Evolutionary conservation across 2,113 vertebrate species (phyloP), one percentile per base, ranked within the genome.

Genomic region (Paradoxurus hermaphroditus): DNA sequence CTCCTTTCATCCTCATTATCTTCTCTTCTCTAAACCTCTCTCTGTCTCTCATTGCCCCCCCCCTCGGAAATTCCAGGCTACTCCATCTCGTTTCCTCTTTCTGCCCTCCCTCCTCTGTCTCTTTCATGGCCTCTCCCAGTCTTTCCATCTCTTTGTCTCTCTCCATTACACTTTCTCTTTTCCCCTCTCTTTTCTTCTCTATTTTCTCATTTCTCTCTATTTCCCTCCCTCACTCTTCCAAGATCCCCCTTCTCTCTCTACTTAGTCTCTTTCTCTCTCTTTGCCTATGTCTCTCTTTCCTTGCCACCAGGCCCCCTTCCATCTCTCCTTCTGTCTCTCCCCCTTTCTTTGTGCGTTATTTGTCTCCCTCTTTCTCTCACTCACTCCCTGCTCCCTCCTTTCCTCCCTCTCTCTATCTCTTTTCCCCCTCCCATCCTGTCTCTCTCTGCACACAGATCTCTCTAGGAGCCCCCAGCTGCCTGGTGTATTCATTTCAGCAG

Each of bases 401-500:
- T 15, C 16, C 2, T 39, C 18, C 72, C 29, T 41, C 51, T 63
- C 75, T 79, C 75, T 31, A 31, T 2, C 25, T 83, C 27, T n/a
- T 67, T 46, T 27, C 15, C 53, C 44, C 5, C 67, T 65, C 82
- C 63, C 31, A 34, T 27, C 31, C 34, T 89, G 27, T 59, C 79
- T 95, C 18, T 79, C 72, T 65, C 73, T 44, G 62, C 44, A 68
- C 90, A 92, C 63, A 93, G 39, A 41, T 65, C 83, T 96, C 85
- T 56, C 77, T 15, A 31, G 77, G 73, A 96, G 90, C 95, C 92
- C 95, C 94, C 94, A 96, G 95, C 90, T 96, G 94, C 96, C 87
- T 92, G 78, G 90, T 75, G 77, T 95, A 97, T 97, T 96, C 95
- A 97, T 98, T 97, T 97, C 90, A 95, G 91, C 85, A 96, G 95